Base-by-base conservation (phyloP, 2,113 vertebrate species). In the Oxygymnocypris stewartii region DNA sequence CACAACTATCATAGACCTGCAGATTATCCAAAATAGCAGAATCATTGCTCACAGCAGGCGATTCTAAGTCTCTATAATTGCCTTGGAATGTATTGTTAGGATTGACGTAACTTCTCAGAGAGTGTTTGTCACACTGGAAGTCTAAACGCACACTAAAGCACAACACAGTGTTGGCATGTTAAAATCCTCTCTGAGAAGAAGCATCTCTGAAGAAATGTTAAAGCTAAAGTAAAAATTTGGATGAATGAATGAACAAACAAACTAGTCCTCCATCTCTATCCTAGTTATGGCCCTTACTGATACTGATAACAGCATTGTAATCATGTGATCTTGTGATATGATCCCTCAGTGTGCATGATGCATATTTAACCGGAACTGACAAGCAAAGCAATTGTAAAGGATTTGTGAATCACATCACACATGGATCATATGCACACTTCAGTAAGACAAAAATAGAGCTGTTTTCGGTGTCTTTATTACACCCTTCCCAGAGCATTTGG, bases 301-400 rank as follows among this genome's bases (percentile, higher is more conserved):
- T 51, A 51, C 51, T 57, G n/a, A 61, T n/a, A 61, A 79, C 40
- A 47, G 3, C 14, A 23, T 82, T 47, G 25, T 12, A 20, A 11
- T 82, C 40, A 67, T 78, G 76, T 54, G 49, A 4, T 47, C 23
- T 42, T 40, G 61, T 31, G 12, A 35, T 23, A 1, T 49, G 25
- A 71, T 71, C 42, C 23, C 18, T 54, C 40, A 35, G 44, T 49
- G 25, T 69, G 44, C 61, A 51, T 31, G 25, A 51, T 83, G 42
- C 47, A 49, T 83, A 83, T 69, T 82, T 82, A 82, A 82, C n/a
- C 25, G n/a, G 81, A 49, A 51, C 47, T 37, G 28, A 51, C 81
- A 54, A 83, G 65, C 65, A 49, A 47, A 83, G 28, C 35, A 37
- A 71, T 71, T 35, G 63, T 51, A 31, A 51, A 54, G 9, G 65